Percentiles rank a stretch among this genome's conserved stretches.
Evolutionary conservation across 2,888 invertebrate genomes (phyloP).

Genomic region (Pocota personata): DNA sequence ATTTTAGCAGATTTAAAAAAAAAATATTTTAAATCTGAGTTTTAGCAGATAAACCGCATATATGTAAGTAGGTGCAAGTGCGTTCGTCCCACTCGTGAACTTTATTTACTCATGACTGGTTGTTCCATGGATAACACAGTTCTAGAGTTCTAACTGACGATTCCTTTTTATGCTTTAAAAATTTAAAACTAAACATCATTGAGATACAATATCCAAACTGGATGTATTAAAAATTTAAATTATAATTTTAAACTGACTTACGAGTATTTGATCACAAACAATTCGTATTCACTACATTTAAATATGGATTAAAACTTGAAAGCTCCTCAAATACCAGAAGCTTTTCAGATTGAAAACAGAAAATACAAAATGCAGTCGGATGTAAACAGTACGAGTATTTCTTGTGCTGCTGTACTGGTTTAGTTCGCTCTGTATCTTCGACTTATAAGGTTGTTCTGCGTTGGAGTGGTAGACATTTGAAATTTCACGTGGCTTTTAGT

Average conservation of each 20-base stretch:
- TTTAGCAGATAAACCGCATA: too few relatives aligned
- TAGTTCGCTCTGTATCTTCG: slow-evolving; percentile 16
- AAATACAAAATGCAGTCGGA: slow-evolving; percentile 1
- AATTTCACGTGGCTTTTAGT: slow-evolving; percentile 34
- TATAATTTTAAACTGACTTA: neutral
- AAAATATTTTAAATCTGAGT: too few relatives aligned
- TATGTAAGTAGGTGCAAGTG: too few relatives aligned
- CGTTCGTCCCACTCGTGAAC: too few relatives aligned
- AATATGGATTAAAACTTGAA: slow-evolving; percentile 7
- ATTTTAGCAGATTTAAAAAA: too few relatives aligned
- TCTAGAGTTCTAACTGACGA: too few relatives aligned
- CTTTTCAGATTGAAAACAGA: slow-evolving; percentile 4
- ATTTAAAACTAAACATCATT: too few relatives aligned
- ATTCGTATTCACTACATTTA: neutral
- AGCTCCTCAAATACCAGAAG: slow-evolving; percentile 22
- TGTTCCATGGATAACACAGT: too few relatives aligned
- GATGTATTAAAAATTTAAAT: neutral
- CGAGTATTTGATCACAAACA: neutral
- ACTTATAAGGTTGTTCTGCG: slow-evolving; percentile 4
- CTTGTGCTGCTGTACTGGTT: slow-evolving; percentile 2
- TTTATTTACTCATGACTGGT: too few relatives aligned
- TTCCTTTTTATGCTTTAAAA: too few relatives aligned
- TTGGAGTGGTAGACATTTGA: neutral
- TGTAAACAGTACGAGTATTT: slow-evolving; percentile 49
- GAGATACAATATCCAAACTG: too few relatives aligned